Evolutionary conservation across 2,797 vertebrate species (phyloP).

Genomic region (Halcyon smyrnensis): DNA sequence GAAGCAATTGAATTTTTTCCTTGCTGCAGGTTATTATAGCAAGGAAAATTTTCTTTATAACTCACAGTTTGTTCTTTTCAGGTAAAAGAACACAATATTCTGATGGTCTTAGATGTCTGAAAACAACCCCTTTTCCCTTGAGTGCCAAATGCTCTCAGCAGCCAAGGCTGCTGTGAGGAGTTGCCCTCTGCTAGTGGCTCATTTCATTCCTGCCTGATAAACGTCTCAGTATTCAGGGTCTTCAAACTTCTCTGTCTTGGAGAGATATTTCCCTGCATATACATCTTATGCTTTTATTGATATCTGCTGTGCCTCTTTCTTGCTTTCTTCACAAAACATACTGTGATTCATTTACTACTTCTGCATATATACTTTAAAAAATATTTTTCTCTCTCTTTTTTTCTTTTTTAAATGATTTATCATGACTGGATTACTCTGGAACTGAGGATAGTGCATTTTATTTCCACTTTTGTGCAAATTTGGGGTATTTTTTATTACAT

Average conservation of each 20-base stretch:
- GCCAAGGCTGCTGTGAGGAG: neutral
- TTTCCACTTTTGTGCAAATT: neutral
- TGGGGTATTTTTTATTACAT: neutral
- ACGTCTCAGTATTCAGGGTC: neutral
- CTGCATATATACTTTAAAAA: neutral
- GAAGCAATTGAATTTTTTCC: neutral
- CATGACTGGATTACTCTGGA: neutral
- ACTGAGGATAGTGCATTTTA: neutral
- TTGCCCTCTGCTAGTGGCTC: neutral
- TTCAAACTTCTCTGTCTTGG: neutral
- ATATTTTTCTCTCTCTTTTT: neutral
- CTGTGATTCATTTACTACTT: neutral
- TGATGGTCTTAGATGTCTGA: neutral
- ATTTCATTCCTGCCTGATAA: neutral
- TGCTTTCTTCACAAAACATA: neutral
- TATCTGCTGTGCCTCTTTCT: neutral
- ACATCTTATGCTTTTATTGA: neutral
- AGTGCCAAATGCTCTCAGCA: neutral
- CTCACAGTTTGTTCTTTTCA: neutral
- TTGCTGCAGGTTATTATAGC: neutral
- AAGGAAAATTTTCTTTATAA: neutral
- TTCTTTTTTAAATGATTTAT: neutral
- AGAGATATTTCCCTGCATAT: neutral
- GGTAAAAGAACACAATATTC: neutral
- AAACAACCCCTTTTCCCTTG: neutral